Percentiles rank a stretch among this genome's conserved stretches.
phyloP scores from a whole-genome alignment of 2,888 invertebrate species.

The Pristionchus mayeri region DNA sequence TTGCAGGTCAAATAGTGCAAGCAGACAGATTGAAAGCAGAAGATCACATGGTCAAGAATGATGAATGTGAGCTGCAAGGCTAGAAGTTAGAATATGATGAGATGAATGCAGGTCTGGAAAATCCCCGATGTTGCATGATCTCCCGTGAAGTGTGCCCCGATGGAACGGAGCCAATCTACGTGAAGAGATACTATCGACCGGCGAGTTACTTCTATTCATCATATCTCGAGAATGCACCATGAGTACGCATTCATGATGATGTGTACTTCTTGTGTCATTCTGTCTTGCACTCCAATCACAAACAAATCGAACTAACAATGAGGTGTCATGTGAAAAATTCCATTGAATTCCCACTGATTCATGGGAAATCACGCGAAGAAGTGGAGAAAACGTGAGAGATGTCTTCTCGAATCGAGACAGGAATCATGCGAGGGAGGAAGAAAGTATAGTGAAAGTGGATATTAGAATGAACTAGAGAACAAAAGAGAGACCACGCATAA shows the following conservation, averaged over 20 bases:
- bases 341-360: background rate
- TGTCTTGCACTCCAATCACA: background rate
- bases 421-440: no score
- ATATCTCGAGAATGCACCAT: background rate
- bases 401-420: no score
- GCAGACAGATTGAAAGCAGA: slow-evolving; percentile 9
- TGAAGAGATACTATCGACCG: slow-evolving; percentile 65
- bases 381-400: no score
- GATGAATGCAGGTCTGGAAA: slow-evolving; percentile 54
- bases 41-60: slow-evolving; percentile 33
- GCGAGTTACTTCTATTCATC: slow-evolving; percentile 49
- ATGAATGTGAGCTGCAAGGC: slow-evolving; percentile 18
- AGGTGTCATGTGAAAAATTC: background rate
- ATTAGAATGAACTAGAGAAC: background rate
- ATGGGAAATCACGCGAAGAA: background rate
- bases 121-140: slow-evolving; percentile 62
- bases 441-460: background rate
- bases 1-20: slow-evolving; percentile 40
- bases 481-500: background rate
- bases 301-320: no score
- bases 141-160: slow-evolving; percentile 57
- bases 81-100: background rate
- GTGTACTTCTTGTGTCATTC: background rate
- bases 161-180: slow-evolving; percentile 57
- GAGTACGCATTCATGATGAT: background rate